Evolutionary conservation across 2,888 invertebrate species (phyloP).

Genomic region (Diplolepis rosae): DNA sequence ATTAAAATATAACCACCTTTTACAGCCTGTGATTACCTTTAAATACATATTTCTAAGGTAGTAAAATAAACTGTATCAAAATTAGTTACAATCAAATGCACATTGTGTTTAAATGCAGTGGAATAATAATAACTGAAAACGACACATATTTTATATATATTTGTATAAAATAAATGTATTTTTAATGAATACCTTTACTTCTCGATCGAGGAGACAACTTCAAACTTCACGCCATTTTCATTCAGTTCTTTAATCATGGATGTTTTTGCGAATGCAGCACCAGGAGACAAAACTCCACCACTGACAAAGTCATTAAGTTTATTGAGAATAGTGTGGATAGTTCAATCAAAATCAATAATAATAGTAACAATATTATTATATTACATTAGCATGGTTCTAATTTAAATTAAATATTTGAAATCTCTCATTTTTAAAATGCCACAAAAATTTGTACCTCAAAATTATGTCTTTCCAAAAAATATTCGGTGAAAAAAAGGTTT

Average conservation of each 20-base stretch:
- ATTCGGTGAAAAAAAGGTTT: too few species aligned
- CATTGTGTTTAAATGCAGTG: not conserved
- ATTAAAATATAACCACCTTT: not conserved
- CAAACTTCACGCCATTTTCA: conserved; percentile 83
- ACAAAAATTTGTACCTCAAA: too few species aligned
- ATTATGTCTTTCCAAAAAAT: too few species aligned
- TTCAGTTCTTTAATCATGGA: conserved; percentile 83
- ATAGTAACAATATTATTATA: too few species aligned
- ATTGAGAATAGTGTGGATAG: too few species aligned
- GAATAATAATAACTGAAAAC: not conserved
- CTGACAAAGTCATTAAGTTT: conserved; percentile 73
- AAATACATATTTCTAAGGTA: not conserved
- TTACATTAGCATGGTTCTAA: too few species aligned
- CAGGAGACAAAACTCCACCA: conserved; percentile 92
- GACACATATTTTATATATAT: not conserved
- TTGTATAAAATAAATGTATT: not conserved
- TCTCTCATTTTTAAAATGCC: not conserved
- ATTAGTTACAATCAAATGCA: not conserved
- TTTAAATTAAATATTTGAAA: conserved; percentile 23
- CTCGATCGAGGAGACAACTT: conserved; percentile 74
- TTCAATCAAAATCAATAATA: too few species aligned
- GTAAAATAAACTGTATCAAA: conserved; percentile 1
- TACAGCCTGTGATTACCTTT: not conserved
- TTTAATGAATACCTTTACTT: not conserved
- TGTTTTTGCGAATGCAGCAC: conserved; percentile 89